Percentiles rank a stretch among this genome's conserved stretches.
These are phyloP conservation scores for Tricholaema leucomelas DNA, from an alignment of 2,113 vertebrate species.

Conservation along the genomic window DNA sequence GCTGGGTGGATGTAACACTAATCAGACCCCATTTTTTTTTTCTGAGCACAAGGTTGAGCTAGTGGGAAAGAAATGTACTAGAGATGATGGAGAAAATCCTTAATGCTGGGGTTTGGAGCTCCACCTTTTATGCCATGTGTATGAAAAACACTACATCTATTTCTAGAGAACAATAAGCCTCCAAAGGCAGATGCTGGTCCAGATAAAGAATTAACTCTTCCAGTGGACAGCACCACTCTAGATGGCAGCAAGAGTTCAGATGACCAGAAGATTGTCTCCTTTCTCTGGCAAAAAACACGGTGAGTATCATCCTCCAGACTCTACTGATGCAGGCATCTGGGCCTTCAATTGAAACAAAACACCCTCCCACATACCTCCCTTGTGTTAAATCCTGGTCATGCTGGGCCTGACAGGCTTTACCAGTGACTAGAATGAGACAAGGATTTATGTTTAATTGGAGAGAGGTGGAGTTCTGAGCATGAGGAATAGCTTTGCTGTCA, in stretches of 20 bases:
- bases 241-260: conserved; percentile 94
- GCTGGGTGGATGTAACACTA: not conserved
- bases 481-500: not conserved
- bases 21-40: not conserved
- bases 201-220: conserved; percentile 95
- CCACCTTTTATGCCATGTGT: not conserved
- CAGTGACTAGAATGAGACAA: not conserved
- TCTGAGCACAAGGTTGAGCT: not conserved
- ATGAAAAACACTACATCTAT: not conserved
- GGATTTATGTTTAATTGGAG: not conserved
- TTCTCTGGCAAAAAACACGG: conserved; percentile 91
- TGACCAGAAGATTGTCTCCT: conserved; percentile 92
- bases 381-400: not conserved
- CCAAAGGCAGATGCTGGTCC: conserved; percentile 93
- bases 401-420: not conserved
- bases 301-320: conserved; percentile 59
- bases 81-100: not conserved
- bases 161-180: conserved; percentile 95
- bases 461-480: not conserved
- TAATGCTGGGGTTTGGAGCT: not conserved
- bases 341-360: not conserved
- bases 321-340: not conserved
- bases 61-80: not conserved
- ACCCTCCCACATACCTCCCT: not conserved
- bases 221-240: conserved; percentile 91